These are phyloP conservation scores for Diadema setosum DNA, from an alignment of 35 echinoderm and acorn worm genomes.

Conservation along the genomic window DNA sequence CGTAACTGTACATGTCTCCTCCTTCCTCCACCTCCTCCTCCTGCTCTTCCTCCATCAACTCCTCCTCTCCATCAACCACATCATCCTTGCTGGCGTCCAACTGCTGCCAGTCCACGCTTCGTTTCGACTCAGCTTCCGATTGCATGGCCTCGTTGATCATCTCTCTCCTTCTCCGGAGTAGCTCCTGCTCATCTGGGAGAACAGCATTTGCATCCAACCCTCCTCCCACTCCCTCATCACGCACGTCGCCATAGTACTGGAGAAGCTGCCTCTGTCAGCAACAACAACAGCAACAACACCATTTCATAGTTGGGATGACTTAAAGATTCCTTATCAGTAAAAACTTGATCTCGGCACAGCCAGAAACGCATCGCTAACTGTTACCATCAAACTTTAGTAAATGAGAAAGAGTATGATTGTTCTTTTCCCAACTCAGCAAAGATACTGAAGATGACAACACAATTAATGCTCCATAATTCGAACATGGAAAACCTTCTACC, in stretches of 20 bases:
- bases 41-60: neutral
- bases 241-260: neutral
- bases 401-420: too few relatives aligned
- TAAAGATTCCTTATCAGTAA: too few relatives aligned
- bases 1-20: neutral
- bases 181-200: neutral
- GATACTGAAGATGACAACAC: too few relatives aligned
- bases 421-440: too few relatives aligned
- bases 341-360: too few relatives aligned
- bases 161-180: neutral
- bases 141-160: neutral
- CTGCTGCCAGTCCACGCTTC: neutral
- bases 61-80: neutral
- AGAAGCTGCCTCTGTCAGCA: neutral
- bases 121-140: neutral
- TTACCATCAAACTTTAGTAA: too few relatives aligned
- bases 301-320: too few relatives aligned
- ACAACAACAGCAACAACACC: neutral
- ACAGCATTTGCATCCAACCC: too few relatives aligned
- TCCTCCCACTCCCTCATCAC: too few relatives aligned
- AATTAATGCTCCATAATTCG: too few relatives aligned
- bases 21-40: neutral
- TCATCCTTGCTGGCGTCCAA: neutral
- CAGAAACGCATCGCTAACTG: too few relatives aligned
- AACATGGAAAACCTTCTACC: too few relatives aligned